Conservation (phyloP, 1,140 invertebrate species). For the Brachionus koreanus region DNA sequence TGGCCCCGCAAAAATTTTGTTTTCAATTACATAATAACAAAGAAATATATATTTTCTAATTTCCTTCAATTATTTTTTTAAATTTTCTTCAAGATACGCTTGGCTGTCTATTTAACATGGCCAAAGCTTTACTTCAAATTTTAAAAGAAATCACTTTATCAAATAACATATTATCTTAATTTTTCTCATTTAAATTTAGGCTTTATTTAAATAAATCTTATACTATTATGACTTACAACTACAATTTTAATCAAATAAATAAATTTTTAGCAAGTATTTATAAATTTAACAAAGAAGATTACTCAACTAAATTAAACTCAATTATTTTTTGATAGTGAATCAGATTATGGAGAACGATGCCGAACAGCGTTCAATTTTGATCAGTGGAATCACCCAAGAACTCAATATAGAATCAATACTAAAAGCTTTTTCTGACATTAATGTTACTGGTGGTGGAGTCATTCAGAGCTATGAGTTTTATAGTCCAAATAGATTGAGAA, state of each 20-base stretch:
- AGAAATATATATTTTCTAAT: background rate
- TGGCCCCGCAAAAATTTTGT: background rate
- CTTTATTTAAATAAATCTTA: background rate
- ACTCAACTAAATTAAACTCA: background rate
- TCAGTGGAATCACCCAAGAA: background rate
- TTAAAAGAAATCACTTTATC: background rate
- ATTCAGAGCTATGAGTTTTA: constrained; percentile 19
- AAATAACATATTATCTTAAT: background rate
- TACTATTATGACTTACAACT: background rate
- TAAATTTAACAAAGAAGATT: background rate
- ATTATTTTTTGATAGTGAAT: background rate
- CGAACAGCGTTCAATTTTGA: background rate
- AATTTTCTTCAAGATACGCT: background rate
- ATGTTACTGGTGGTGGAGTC: constrained; percentile 15
- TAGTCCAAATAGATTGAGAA: background rate
- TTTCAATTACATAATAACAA: background rate
- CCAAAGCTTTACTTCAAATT: background rate
- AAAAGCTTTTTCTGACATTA: background rate
- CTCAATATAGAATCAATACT: background rate
- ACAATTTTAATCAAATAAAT: constrained; percentile 16
- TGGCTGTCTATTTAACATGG: background rate
- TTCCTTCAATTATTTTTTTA: background rate
- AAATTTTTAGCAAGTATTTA: constrained; percentile 28
- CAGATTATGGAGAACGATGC: constrained; percentile 14
- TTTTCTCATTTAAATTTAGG: background rate